Conservation (phyloP, 2,888 invertebrate genomes). For the Metopia argyrocephala region DNA sequence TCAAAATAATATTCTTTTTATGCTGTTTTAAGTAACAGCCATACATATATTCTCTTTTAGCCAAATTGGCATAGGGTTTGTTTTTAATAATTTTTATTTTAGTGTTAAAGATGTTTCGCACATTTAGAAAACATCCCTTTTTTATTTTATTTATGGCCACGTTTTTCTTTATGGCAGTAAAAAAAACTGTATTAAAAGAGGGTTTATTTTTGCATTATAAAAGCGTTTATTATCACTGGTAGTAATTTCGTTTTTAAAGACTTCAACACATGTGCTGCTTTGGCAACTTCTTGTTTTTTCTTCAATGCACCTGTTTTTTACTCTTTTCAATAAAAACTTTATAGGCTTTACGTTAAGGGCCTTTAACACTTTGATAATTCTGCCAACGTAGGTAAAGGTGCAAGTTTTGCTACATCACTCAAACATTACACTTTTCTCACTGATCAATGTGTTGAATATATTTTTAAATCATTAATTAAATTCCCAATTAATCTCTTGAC, state of each 20-base stretch:
- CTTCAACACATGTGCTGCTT: slow-evolving; percentile 44
- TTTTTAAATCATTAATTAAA: neutral
- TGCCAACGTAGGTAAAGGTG: slow-evolving; percentile 41
- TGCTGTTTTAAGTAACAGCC: slow-evolving; percentile 33
- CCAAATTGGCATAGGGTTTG: neutral
- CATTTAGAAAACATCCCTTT: slow-evolving; percentile 45
- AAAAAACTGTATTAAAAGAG: neutral
- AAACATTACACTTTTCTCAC: neutral
- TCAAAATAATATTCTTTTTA: slow-evolving; percentile 24
- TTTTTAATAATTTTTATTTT: neutral
- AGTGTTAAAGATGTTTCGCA: slow-evolving; percentile 20
- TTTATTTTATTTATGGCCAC: slow-evolving; percentile 8
- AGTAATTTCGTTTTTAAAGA: slow-evolving; percentile 33
- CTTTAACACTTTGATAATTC: slow-evolving; percentile 23
- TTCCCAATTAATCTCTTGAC: slow-evolving; percentile 25
- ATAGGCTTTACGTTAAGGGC: neutral
- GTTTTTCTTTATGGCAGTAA: neutral
- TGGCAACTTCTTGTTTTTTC: slow-evolving; percentile 25
- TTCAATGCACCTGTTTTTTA: slow-evolving; percentile 55
- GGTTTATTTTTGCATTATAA: slow-evolving; percentile 13
- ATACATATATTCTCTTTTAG: neutral
- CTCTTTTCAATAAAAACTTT: neutral
- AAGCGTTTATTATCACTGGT: slow-evolving; percentile 41
- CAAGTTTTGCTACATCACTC: slow-evolving; percentile 13
- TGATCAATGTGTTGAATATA: neutral